These are phyloP conservation scores for Chaetodon auriga DNA, from an alignment of 2,113 vertebrate species.

Conservation along the genomic window DNA sequence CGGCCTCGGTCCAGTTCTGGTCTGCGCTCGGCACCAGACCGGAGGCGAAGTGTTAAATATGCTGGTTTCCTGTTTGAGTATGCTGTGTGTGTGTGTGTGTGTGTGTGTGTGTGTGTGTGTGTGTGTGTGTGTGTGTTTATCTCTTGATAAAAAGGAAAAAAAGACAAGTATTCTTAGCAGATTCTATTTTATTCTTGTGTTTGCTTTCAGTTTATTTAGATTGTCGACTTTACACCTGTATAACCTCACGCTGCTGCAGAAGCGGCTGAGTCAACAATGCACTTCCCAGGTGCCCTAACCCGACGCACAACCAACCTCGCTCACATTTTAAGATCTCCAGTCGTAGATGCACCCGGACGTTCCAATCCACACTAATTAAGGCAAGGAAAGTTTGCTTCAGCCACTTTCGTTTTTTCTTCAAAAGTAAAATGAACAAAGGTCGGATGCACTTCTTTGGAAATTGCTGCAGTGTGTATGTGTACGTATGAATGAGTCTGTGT, in stretches of 20 bases:
- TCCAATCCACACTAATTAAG: constrained; percentile 50
- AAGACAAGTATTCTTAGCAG: constrained; percentile 68
- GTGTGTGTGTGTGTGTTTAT: constrained; percentile 23
- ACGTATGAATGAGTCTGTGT: constrained; percentile 34
- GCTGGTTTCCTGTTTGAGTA: constrained; percentile 67
- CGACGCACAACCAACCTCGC: constrained; percentile 60
- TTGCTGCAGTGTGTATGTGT: constrained; percentile 63
- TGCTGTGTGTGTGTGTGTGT: constrained; percentile 40
- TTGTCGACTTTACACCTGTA: constrained; percentile 45
- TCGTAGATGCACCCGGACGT: constrained; percentile 10
- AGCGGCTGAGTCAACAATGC: constrained; percentile 57
- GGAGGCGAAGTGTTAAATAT: constrained; percentile 59
- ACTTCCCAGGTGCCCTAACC: constrained; percentile 58
- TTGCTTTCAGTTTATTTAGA: constrained; percentile 66
- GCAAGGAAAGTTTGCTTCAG: constrained; percentile 46
- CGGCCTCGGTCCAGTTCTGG: constrained; percentile 24
- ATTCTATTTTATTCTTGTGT: constrained; percentile 64
- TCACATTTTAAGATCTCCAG: constrained; percentile 42
- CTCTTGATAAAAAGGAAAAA: constrained; percentile 44
- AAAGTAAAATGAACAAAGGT: constrained; percentile 70
- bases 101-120: constrained; percentile 29
- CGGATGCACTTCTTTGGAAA: constrained; percentile 73
- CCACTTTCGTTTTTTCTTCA: constrained; percentile 33
- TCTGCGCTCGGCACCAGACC: constrained; percentile 13
- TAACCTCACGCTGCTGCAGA: constrained; percentile 44